Evolutionary conservation across 2,113 vertebrate species (phyloP), one percentile per base, ranked within the genome.

Genomic region (Macroglossus sobrinus): DNA sequence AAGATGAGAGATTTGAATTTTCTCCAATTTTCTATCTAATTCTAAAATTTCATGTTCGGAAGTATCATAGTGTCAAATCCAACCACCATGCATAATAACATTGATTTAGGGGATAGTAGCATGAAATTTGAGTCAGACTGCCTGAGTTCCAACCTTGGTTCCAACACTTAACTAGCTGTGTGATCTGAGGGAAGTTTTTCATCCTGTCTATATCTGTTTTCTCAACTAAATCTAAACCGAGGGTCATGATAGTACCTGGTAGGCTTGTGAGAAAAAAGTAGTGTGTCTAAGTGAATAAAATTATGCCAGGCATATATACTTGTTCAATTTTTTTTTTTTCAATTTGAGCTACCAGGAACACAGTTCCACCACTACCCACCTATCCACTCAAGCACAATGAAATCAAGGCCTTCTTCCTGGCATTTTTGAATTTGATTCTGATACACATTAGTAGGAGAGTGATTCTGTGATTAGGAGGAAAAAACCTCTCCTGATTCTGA

Each of bases 221-320:
- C 40, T 87, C 59, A 71, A 24, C n/a, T 68, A 53, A 75, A 87
- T 87, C 35, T 74, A 82, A 91, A 74, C 16, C 2, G 13, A 50
- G n/a, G 14, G 30, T 66, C 76, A 55, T 87, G 35, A 68, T 18
- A 74, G 33, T 63, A 53, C 13, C 15, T 91, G 2, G 5, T 40
- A 81, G 59, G 57, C 26, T 96, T 84, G 26, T 84, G 61, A 89
- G 40, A 95, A 96, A 88, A 84, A 93, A 86, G 24, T 22, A 96
- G 12, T 80, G 11, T 8, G 45, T 71, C 2, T 26, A 80, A 89
- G 22, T 84, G 35, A 0, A n/a, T 93, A 22, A 38, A 75, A 38
- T 33, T 2, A 19, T 57, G 18, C 12, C 33, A 55, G 59, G 30
- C 72, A 47, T 76, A 47, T 76, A 40, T 38, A 55, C 14, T 72